Percentiles rank a stretch among this genome's conserved stretches.
Conservation (phyloP, 2,888 invertebrate species). For the Pterobdella sp. region DNA sequence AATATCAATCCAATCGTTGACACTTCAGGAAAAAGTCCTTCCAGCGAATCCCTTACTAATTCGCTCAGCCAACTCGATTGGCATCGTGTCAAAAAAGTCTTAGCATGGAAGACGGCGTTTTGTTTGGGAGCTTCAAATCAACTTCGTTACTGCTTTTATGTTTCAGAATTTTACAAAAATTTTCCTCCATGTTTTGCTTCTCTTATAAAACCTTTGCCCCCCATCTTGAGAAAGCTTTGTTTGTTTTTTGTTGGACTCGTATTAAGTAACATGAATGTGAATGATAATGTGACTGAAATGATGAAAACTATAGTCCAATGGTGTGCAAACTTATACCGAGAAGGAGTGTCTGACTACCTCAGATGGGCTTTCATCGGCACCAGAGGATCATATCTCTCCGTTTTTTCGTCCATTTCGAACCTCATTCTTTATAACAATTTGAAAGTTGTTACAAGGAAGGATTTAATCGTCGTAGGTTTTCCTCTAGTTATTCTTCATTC, state of each 20-base stretch:
- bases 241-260: not conserved
- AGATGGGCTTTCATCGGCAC: slow-evolving; percentile 1
- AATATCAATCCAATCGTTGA: not conserved
- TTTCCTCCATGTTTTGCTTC: not conserved
- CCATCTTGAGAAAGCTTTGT: not conserved
- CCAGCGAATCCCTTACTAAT: no score
- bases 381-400: not conserved
- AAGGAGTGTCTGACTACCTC: not conserved
- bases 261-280: not conserved
- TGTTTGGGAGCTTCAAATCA: not conserved
- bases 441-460: not conserved
- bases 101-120: not conserved
- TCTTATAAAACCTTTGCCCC: not conserved
- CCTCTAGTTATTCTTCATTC: not conserved
- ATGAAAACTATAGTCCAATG: not conserved
- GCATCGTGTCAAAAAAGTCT: not conserved
- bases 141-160: not conserved
- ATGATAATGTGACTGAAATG: not conserved
- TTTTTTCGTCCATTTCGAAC: not conserved
- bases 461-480: not conserved
- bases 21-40: no score
- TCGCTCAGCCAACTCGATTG: no score
- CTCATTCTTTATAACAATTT: not conserved
- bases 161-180: not conserved
- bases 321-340: not conserved